These are phyloP conservation scores for Dioctria linearis DNA, from an alignment of 2,888 invertebrate species.

Conservation along the genomic window DNA sequence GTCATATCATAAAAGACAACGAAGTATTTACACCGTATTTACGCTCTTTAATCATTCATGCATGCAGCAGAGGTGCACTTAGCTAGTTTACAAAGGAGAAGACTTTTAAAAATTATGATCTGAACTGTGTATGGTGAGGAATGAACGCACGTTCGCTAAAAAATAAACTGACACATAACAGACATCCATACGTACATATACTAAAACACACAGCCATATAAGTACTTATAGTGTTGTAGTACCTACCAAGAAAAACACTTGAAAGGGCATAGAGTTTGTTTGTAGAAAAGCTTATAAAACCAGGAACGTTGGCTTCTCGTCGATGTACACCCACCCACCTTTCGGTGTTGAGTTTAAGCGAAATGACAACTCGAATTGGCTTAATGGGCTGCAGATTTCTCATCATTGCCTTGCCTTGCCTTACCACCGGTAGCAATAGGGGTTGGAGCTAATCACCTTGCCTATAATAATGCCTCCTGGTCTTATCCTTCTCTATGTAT, in stretches of 20 bases:
- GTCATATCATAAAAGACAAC: slow-evolving; percentile 55
- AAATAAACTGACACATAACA: too few species aligned
- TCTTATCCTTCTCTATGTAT: not conserved
- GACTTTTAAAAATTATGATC: slow-evolving; percentile 45
- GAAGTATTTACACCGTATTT: slow-evolving; percentile 55
- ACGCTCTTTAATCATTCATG: slow-evolving; percentile 57
- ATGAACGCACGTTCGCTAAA: not conserved
- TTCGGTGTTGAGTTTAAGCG: slow-evolving; percentile 1
- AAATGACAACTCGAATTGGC: slow-evolving; percentile 50
- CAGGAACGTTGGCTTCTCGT: slow-evolving; percentile 22
- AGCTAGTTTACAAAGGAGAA: slow-evolving; percentile 42
- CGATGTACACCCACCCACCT: too few species aligned
- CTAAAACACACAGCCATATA: too few species aligned
- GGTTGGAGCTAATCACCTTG: slow-evolving; percentile 38
- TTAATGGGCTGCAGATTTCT: slow-evolving; percentile 48
- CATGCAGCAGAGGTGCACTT: slow-evolving; percentile 44
- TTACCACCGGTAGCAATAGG: not conserved
- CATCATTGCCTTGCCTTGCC: slow-evolving; percentile 18
- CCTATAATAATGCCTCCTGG: too few species aligned
- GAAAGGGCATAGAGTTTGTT: slow-evolving; percentile 33
- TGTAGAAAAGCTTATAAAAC: slow-evolving; percentile 31
- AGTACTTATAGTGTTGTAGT: too few species aligned
- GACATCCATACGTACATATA: too few species aligned
- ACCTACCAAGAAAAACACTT: slow-evolving; percentile 13
- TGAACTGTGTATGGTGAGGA: not conserved